A percentile compares a stretch with the other conserved stretches of the same genome.
Conservation (phyloP, 1,140 invertebrate species). For the Drusus annulatus region DNA sequence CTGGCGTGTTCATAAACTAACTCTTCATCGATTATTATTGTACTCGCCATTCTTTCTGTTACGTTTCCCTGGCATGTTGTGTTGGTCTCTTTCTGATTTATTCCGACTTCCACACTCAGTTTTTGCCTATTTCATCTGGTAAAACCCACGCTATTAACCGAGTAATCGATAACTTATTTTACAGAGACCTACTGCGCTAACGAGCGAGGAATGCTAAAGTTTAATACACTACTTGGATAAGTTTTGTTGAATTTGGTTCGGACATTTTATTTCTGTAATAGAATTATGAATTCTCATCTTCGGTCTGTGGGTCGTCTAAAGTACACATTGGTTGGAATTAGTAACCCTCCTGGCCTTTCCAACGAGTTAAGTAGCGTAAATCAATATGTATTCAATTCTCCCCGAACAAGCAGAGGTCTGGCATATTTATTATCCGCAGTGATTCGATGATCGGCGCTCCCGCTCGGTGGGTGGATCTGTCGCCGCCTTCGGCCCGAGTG, state of each 20-base stretch:
- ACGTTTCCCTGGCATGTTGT: not conserved
- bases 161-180: not conserved
- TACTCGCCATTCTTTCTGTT: constrained; percentile 1
- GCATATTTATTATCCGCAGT: constrained; percentile 28
- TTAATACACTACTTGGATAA: too few relatives aligned
- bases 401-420: constrained; percentile 26
- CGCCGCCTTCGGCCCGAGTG: constrained; percentile 28
- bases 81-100: constrained; percentile 7
- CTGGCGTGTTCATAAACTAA: constrained; percentile 1
- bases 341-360: not conserved
- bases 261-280: too few relatives aligned
- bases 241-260: too few relatives aligned
- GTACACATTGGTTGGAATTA: not conserved
- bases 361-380: constrained; percentile 5
- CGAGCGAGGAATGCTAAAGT: too few relatives aligned
- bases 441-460: constrained; percentile 28
- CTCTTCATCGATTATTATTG: constrained; percentile 37
- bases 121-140: not conserved
- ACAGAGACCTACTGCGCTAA: too few relatives aligned
- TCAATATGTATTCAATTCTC: constrained; percentile 28
- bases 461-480: constrained; percentile 9
- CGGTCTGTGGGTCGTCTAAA: too few relatives aligned
- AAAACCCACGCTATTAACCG: not conserved
- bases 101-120: not conserved
- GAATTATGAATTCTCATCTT: too few relatives aligned